Base-by-base conservation (phyloP, 2,888 invertebrate genomes). In the Callinectes sapidus region DNA sequence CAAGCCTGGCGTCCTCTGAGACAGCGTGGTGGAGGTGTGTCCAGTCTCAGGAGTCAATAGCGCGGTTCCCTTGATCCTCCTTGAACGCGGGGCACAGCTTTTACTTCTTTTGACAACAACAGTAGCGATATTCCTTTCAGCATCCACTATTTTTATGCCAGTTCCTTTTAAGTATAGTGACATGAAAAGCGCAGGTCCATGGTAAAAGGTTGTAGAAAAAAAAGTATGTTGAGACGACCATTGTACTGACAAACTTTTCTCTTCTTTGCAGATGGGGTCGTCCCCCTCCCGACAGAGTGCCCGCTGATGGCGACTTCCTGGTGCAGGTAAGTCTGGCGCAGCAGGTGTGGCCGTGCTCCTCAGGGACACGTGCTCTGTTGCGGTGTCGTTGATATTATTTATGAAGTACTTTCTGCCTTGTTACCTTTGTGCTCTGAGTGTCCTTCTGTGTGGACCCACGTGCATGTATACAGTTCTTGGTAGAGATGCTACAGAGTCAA, bases 201-300 rank as follows among this genome's bases (percentile, higher is more conserved):
- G 23, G 71, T 48, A 48, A 48, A 48, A 48, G 71, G n/a, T 28
- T 71, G 28, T 13, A 71, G 28, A 71, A 66, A 71, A 28, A 71
- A 28, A 71, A 71, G 71, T n/a, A 71, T 71, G 71, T 28, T 28
- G 2, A 28, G 35, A 32, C 32, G 35, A 32, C 35, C 81, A 81
- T 81, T 81, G 81, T 35, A 81, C 35, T 81, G 35, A 81, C 28
- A 3, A 16, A 16, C 16, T 81, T 81, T 81, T 81, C 81, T 35
- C 18, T 14, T 81, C 81, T 81, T 81, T 81, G 35, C 81, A 81
- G 81, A 81, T 81, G 81, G 81, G 81, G 81, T 81, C 81, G 81
- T 81, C 81, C 81, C 81, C 35, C 35, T 35, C 35, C 81, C 81
- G 35, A 35, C 81, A 16, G 35, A 16, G 81, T 81, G 81, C 81